These are phyloP conservation scores for Mareca penelope DNA, from an alignment of 2,797 vertebrate genomes.

Conservation along the genomic window DNA sequence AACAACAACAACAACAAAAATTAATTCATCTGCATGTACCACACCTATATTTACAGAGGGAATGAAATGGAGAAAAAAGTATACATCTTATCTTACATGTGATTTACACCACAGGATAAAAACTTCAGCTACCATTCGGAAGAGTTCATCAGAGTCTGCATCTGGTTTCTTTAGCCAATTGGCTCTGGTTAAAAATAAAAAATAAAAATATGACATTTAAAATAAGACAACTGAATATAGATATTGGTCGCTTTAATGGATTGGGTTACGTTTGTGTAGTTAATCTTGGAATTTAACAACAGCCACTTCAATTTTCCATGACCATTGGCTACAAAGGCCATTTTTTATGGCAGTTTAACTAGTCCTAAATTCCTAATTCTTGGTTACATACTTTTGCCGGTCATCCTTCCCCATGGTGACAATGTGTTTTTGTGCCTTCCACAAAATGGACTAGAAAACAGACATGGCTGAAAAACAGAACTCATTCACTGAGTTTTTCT, in stretches of 20 bases:
- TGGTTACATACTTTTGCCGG: background rate
- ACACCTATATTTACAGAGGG: background rate
- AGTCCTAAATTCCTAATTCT: background rate
- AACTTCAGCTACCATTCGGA: conserved; percentile 98
- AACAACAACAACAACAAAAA: background rate
- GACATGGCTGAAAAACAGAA: background rate
- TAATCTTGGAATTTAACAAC: background rate
- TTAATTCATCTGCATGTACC: background rate
- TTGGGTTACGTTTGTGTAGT: background rate
- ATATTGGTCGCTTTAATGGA: background rate
- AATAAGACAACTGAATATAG: background rate
- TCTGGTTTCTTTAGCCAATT: conserved; percentile 97
- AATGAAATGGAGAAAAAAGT: background rate
- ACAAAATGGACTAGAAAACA: background rate
- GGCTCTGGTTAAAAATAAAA: conserved; percentile 80
- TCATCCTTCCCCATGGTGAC: background rate
- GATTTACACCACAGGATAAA: conserved; percentile 99
- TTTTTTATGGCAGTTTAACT: background rate
- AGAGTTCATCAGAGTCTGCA: conserved; percentile 92
- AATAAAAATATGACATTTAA: background rate
- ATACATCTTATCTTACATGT: conserved; percentile 82
- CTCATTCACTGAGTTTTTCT: background rate
- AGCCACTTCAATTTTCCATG: background rate
- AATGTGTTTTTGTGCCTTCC: background rate
- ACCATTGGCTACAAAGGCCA: background rate